These are phyloP conservation scores for Mesocricetus auratus DNA, from an alignment of 2,113 vertebrate genomes.

Conservation along the genomic window DNA sequence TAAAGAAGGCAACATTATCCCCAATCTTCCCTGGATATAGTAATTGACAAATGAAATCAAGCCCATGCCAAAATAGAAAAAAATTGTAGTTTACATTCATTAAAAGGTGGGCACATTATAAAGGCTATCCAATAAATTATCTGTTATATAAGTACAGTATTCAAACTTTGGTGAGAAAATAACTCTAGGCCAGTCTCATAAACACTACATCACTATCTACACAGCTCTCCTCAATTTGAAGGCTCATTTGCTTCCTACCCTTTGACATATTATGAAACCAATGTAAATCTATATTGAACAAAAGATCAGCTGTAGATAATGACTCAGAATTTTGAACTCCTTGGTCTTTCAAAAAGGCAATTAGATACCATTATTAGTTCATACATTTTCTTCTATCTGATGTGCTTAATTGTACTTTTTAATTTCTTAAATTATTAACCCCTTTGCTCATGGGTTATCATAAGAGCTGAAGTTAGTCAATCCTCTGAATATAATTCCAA, in stretches of 20 bases:
- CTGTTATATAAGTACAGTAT: not conserved
- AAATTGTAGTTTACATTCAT: not conserved
- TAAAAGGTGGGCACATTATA: not conserved
- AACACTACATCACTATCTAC: not conserved
- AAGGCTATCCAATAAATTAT: not conserved
- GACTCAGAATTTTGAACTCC: constrained; percentile 67
- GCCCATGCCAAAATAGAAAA: not conserved
- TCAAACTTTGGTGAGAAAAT: not conserved
- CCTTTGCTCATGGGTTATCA: constrained; percentile 76
- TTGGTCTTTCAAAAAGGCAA: constrained; percentile 70
- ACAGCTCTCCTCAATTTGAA: constrained; percentile 39
- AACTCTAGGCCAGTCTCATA: not conserved
- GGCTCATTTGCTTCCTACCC: constrained; percentile 19
- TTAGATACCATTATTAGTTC: constrained; percentile 77
- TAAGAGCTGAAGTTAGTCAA: constrained; percentile 78
- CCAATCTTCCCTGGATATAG: not conserved
- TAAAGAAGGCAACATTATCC: not conserved
- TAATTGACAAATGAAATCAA: not conserved
- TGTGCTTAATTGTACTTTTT: constrained; percentile 83
- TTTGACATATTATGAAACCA: constrained; percentile 77
- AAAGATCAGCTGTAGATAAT: constrained; percentile 82
- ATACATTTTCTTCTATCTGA: constrained; percentile 81
- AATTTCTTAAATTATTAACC: constrained; percentile 82
- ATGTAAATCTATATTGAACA: constrained; percentile 68
- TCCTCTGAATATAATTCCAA: constrained; percentile 82